Percentiles rank a stretch among this genome's conserved stretches.
Conservation (phyloP, 2,797 vertebrate genomes). For the Sebastolobus altivelis region DNA sequence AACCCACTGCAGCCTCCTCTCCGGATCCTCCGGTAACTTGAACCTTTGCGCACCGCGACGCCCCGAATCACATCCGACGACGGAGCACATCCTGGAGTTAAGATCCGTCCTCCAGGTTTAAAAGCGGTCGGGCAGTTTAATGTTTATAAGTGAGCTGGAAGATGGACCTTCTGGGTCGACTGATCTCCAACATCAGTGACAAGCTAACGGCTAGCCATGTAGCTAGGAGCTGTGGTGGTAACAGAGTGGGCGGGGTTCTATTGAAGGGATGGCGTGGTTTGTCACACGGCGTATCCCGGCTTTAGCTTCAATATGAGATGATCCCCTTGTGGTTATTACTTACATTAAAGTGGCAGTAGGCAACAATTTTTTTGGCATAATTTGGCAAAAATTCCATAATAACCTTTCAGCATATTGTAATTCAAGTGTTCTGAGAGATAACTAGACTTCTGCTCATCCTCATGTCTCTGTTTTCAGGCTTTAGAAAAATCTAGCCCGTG, state of each 20-base stretch:
- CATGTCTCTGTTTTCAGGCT: too few relatives aligned
- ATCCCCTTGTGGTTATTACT: neutral
- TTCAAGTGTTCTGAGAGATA: too few relatives aligned
- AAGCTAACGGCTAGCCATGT: neutral
- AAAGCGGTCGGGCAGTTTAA: fast-evolving
- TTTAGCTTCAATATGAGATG: neutral
- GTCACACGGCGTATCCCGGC: neutral
- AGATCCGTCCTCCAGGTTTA: neutral
- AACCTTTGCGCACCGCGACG: conserved; percentile 39
- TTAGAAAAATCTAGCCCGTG: too few relatives aligned
- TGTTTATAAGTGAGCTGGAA: neutral
- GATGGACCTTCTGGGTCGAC: neutral
- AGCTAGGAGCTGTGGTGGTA: neutral
- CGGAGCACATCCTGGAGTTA: conserved; percentile 54
- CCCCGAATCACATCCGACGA: conserved; percentile 43
- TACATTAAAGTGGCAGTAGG: too few relatives aligned
- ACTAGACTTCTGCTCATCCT: too few relatives aligned
- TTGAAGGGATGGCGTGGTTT: neutral
- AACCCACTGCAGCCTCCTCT: conserved; percentile 65
- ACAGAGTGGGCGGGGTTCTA: neutral
- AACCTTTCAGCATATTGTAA: too few relatives aligned
- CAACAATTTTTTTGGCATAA: too few relatives aligned
- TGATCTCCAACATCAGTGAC: too few relatives aligned
- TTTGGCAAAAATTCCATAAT: too few relatives aligned
- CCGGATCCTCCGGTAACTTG: conserved; percentile 60